Base-by-base conservation (phyloP, 2,113 vertebrate species). In the Salminus brasiliensis region DNA sequence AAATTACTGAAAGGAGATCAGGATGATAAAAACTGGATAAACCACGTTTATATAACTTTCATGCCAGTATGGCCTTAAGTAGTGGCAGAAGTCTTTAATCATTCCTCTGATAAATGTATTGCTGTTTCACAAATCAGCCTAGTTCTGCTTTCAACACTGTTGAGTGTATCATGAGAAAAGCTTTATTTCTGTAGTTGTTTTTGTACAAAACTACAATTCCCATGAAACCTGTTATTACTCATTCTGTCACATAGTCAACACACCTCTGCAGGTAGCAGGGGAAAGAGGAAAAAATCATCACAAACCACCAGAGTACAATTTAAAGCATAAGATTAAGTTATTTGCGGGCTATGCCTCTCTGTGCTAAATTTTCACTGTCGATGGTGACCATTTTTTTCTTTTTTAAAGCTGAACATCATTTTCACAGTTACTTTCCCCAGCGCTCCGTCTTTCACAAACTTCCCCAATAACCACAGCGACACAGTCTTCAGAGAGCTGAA, bases 301-400 rank as follows among this genome's bases (percentile, higher is more conserved):
- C 66, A 68, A 86, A 80, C 62, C 55, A 6, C 27, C 32, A 71
- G 47, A 55, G n/a, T 75, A 70, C 65, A 74, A 83, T 85, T 84
- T 84, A 43, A 84, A 88, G 78, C 52, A 57, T 59, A 76, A 76
- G 81, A 89, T 89, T 83, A 84, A 86, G 83, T 87, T 47, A 78
- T 86, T 85, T 63, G 71, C 69, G 57, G 74, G 78, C n/a, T 81
- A 74, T 88, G 86, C 75, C 76, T 60, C 66, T 39, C 23, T 74
- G 78, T 74, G 36, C 72, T 67, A 78, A 78, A 82, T 80, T 82
- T 85, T 83, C 81, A 59, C 45, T 23, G 43, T n/a, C 29, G 71
- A 53, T 3, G 76, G 67, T 41, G 39, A 86, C 75, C 66, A 84
- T 53, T 77, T 75, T 43, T 13, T 15, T 45, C 30, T 12, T 23